Percentiles rank a stretch among this genome's conserved stretches.
Evolutionary conservation across 2,797 vertebrate species (phyloP).

Genomic region (Heliangelus exortis): DNA sequence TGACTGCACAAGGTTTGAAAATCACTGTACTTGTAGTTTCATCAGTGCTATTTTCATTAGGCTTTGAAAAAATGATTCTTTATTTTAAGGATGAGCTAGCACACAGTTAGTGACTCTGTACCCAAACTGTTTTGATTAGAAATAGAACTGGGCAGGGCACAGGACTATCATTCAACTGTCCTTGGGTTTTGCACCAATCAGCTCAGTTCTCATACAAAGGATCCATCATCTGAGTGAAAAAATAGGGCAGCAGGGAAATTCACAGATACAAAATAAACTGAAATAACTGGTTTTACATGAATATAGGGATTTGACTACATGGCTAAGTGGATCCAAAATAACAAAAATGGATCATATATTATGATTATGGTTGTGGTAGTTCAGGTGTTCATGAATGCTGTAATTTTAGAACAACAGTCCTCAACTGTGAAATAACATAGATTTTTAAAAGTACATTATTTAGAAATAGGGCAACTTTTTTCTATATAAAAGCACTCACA

Average conservation of each 20-base stretch:
- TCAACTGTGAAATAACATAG: background rate
- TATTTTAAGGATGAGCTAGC: conserved; percentile 5
- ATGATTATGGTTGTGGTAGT: background rate
- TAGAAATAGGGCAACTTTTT: background rate
- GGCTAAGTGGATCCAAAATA: conserved; percentile 50
- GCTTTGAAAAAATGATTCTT: background rate
- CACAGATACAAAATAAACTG: conserved; percentile 14
- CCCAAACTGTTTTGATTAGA: conserved; percentile 22
- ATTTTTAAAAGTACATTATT: background rate
- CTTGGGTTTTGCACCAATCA: conserved; percentile 50
- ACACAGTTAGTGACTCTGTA: background rate
- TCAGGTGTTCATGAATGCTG: background rate
- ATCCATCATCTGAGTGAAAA: conserved; percentile 8
- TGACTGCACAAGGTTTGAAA: background rate
- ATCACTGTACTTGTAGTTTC: background rate
- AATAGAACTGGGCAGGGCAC: conserved; percentile 20
- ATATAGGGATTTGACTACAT: conserved; percentile 5
- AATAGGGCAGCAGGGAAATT: conserved; percentile 41
- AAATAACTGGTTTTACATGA: background rate
- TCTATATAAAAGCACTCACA: background rate
- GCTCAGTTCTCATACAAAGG: background rate
- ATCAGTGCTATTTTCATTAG: background rate
- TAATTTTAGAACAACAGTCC: conserved; percentile 12
- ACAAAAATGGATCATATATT: conserved; percentile 9
- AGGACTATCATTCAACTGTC: conserved; percentile 21